These are phyloP conservation scores for Sardina pilchardus DNA, from an alignment of 2,113 vertebrate genomes.

Conservation along the genomic window DNA sequence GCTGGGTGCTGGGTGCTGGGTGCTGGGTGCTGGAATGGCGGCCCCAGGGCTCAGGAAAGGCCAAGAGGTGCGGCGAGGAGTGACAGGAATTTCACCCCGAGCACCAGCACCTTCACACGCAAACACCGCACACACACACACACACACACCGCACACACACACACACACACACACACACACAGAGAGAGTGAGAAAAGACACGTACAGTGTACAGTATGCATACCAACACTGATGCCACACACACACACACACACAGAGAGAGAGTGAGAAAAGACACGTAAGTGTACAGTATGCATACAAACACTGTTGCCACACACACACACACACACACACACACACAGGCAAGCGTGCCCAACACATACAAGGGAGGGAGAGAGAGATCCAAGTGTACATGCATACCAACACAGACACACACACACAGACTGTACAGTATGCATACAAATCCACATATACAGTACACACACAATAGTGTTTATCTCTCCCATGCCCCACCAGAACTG, in stretches of 20 bases:
- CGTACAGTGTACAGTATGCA: too few species aligned
- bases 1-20: conserved; percentile 21
- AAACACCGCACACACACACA: neutral
- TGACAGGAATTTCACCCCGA: conserved; percentile 4
- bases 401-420: too few species aligned
- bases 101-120: neutral
- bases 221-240: neutral
- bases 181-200: neutral
- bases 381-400: too few species aligned
- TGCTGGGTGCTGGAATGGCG: conserved; percentile 33
- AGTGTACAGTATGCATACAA: too few species aligned
- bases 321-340: neutral
- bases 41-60: conserved; percentile 19
- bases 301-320: neutral
- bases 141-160: neutral
- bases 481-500: too few species aligned
- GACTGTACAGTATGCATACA: too few species aligned
- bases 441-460: too few species aligned
- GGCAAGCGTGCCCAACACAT: neutral
- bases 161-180: neutral
- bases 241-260: neutral
- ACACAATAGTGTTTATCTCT: too few species aligned
- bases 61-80: neutral
- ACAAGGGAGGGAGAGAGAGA: too few species aligned
- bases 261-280: too few species aligned